phyloP scores from a whole-genome alignment of 1,140 invertebrate species.

The Pachyrhynchus sulphureomaculatus region DNA sequence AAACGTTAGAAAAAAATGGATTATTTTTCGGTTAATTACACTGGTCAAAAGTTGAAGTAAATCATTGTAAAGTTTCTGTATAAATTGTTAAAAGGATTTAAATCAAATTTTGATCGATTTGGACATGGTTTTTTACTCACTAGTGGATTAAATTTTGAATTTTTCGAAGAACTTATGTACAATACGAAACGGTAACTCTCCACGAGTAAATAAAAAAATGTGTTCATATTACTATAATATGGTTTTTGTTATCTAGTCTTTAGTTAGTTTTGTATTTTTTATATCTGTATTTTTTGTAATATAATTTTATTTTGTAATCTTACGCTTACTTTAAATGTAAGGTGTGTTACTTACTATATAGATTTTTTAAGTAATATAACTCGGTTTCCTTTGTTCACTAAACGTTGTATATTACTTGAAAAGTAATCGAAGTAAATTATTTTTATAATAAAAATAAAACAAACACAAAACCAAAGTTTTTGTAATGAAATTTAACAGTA shows the following conservation, averaged over 20 bases:
- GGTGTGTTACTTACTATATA: conserved; percentile 16
- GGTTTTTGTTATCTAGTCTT: conserved; percentile 28
- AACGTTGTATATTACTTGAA: conserved; percentile 19
- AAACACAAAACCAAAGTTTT: conserved; percentile 26
- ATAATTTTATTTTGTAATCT: conserved; percentile 5
- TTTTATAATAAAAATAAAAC: conserved; percentile 30
- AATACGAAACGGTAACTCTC: not conserved
- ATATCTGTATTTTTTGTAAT: conserved; percentile 1
- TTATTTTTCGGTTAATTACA: too few relatives aligned
- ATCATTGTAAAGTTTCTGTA: too few relatives aligned
- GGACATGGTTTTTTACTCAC: too few relatives aligned
- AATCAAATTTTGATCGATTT: too few relatives aligned
- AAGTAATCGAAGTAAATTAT: conserved; percentile 26
- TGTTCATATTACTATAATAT: not conserved
- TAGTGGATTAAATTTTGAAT: not conserved
- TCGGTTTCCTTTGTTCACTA: not conserved
- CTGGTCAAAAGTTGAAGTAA: too few relatives aligned
- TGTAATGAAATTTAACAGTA: conserved; percentile 31
- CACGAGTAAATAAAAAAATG: not conserved
- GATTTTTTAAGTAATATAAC: conserved; percentile 20
- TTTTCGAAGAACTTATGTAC: not conserved
- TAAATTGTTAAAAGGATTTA: too few relatives aligned
- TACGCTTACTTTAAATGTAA: conserved; percentile 12
- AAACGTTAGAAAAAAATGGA: too few relatives aligned
- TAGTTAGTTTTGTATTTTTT: conserved; percentile 23